Percentiles rank a stretch among this genome's conserved stretches.
Evolutionary conservation across 2,888 invertebrate species (phyloP).

Genomic region (Anarsia innoxiella): DNA sequence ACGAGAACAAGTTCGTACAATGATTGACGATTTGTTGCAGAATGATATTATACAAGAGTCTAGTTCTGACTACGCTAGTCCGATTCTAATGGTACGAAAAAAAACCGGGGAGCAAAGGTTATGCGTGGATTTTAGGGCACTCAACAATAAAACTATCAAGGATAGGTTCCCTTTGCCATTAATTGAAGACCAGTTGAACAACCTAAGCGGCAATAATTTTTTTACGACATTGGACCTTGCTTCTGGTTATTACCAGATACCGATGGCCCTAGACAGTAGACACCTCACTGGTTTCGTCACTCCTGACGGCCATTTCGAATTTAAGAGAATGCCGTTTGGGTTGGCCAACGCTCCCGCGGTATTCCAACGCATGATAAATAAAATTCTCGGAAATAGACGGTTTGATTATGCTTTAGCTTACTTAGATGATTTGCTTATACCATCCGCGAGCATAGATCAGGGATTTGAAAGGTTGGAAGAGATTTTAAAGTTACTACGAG

Average conservation of each 20-base stretch:
- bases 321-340: slow-evolving; percentile 29
- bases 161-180: slow-evolving; percentile 19
- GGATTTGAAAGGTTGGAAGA: slow-evolving; percentile 1
- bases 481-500: neutral
- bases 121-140: slow-evolving; percentile 22
- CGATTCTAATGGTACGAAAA: slow-evolving; percentile 20
- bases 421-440: slow-evolving; percentile 4
- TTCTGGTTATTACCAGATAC: slow-evolving; percentile 37
- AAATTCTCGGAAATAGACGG: neutral
- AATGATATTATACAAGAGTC: slow-evolving; percentile 21
- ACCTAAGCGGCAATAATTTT: slow-evolving; percentile 24
- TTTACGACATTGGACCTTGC: slow-evolving; percentile 30
- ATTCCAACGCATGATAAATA: slow-evolving; percentile 18
- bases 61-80: slow-evolving; percentile 19
- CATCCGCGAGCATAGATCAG: neutral
- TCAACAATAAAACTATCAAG: slow-evolving; percentile 23
- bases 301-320: slow-evolving; percentile 29
- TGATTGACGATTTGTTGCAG: slow-evolving; percentile 17
- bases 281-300: slow-evolving; percentile 25
- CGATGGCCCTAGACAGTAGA: slow-evolving; percentile 19
- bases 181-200: slow-evolving; percentile 25
- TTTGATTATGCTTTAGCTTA: slow-evolving; percentile 3
- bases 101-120: slow-evolving; percentile 21
- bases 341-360: slow-evolving; percentile 26
- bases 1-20: slow-evolving; percentile 17